phyloP scores from a whole-genome alignment of 1,140 invertebrate genomes.

The Lordiphosa mommai region DNA sequence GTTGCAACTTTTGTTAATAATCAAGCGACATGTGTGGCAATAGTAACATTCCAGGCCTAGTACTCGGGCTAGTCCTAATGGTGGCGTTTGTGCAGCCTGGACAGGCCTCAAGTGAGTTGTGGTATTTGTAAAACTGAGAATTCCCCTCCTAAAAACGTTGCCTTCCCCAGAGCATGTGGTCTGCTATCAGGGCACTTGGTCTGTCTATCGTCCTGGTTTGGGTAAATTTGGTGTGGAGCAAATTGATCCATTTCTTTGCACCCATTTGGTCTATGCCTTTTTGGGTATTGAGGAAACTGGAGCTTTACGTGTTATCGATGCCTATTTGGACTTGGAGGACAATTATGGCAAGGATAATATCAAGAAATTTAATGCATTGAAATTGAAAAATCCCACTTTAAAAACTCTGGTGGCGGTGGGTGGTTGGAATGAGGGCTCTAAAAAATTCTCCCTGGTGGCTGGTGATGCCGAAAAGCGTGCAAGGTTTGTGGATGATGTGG shows the following conservation, averaged over 20 bases:
- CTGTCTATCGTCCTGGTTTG: constrained; percentile 83
- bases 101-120: constrained; percentile 34
- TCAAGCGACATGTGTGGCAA: not conserved
- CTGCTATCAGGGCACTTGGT: constrained; percentile 89
- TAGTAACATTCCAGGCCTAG: not conserved
- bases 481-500: constrained; percentile 83
- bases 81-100: not conserved
- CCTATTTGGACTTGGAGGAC: constrained; percentile 83
- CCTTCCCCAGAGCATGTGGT: constrained; percentile 81
- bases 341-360: constrained; percentile 79
- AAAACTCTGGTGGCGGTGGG: constrained; percentile 87
- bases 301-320: constrained; percentile 82
- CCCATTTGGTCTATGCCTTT: constrained; percentile 88
- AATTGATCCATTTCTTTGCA: constrained; percentile 86
- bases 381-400: constrained; percentile 83
- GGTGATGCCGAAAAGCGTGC: constrained; percentile 80
- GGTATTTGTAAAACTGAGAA: too few species aligned
- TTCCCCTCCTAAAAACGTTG: not conserved
- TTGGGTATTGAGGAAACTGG: constrained; percentile 82
- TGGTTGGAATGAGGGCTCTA: constrained; percentile 88
- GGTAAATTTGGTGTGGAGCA: constrained; percentile 85
- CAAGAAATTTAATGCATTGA: constrained; percentile 82
- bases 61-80: not conserved
- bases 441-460: constrained; percentile 84
- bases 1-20: not conserved